These are phyloP conservation scores for Melanotaenia parkinsoni DNA, from an alignment of 2,797 vertebrate species.

Conservation along the genomic window DNA sequence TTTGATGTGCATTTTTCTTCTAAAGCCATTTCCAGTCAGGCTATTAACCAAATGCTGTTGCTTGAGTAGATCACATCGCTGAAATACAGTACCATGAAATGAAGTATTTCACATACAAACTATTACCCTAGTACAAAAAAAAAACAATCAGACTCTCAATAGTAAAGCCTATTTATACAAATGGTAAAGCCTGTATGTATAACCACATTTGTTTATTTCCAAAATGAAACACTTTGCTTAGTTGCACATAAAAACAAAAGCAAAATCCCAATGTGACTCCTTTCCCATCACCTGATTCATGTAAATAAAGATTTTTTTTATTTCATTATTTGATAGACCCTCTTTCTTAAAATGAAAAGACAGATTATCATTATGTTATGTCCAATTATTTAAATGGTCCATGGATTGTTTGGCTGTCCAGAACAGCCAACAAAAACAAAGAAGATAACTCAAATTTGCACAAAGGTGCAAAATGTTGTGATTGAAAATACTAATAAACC, in stretches of 20 bases:
- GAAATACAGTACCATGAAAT: not conserved
- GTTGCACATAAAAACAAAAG: not conserved
- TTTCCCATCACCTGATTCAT: not conserved
- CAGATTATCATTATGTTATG: not conserved
- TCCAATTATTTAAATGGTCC: not conserved
- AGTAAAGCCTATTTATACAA: not conserved
- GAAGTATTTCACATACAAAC: not conserved
- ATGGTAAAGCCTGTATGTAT: not conserved
- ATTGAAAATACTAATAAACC: not conserved
- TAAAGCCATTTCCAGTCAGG: constrained; percentile 5
- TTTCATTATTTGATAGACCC: not conserved
- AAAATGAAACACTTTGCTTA: not conserved
- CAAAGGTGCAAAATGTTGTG: not conserved
- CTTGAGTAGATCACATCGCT: not conserved
- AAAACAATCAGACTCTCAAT: constrained; percentile 6
- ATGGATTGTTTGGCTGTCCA: not conserved
- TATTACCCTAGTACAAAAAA: not conserved
- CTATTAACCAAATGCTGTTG: not conserved
- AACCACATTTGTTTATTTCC: not conserved
- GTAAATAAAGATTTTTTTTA: constrained; percentile 4
- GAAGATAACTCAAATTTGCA: not conserved
- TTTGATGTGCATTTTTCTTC: constrained; percentile 11
- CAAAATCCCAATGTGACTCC: not conserved
- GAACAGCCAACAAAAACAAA: constrained; percentile 17
- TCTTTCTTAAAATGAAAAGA: not conserved